phyloP scores from a whole-genome alignment of 92 coral and sea anemone genomes.

The Phenganax stokvisi region DNA sequence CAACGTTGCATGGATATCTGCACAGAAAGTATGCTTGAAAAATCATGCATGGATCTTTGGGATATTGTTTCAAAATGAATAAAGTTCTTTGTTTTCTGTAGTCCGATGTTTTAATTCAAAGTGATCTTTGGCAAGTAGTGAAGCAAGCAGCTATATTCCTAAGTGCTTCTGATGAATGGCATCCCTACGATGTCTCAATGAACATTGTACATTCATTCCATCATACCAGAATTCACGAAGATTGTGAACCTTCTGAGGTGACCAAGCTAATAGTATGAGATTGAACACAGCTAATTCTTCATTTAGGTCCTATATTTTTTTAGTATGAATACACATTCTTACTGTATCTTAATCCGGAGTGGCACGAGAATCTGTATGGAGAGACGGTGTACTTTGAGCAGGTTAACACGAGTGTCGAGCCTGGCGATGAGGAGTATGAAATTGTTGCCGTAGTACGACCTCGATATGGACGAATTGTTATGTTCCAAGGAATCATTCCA shows the following conservation, averaged over 20 bases:
- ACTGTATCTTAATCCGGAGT: constrained; percentile 82
- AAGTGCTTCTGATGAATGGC: constrained; percentile 73
- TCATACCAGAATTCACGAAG: constrained; percentile 88
- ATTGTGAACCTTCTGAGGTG: constrained; percentile 81
- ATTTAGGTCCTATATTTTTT: constrained; percentile 3
- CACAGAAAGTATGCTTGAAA: constrained; percentile 49
- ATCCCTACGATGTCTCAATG: constrained; percentile 95
- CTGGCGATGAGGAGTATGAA: constrained; percentile 73
- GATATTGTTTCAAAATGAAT: neutral
- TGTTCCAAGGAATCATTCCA: constrained; percentile 86
- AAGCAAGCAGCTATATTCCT: constrained; percentile 62
- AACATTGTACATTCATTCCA: constrained; percentile 81
- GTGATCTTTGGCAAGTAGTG: constrained; percentile 76
- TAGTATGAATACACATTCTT: constrained; percentile 89
- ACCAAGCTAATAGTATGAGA: neutral
- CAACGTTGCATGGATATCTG: constrained; percentile 87
- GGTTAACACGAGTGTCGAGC: constrained; percentile 33
- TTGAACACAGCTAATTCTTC: neutral
- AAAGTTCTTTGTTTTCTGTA: constrained; percentile 11
- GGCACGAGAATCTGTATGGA: constrained; percentile 81
- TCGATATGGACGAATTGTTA: constrained; percentile 80
- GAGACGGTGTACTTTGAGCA: constrained; percentile 78
- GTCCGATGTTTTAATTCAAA: constrained; percentile 68
- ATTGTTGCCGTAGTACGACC: constrained; percentile 86
- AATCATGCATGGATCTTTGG: neutral